These are phyloP conservation scores for Tetramorium alpestre DNA, from an alignment of 1,140 invertebrate genomes.

Conservation along the genomic window DNA sequence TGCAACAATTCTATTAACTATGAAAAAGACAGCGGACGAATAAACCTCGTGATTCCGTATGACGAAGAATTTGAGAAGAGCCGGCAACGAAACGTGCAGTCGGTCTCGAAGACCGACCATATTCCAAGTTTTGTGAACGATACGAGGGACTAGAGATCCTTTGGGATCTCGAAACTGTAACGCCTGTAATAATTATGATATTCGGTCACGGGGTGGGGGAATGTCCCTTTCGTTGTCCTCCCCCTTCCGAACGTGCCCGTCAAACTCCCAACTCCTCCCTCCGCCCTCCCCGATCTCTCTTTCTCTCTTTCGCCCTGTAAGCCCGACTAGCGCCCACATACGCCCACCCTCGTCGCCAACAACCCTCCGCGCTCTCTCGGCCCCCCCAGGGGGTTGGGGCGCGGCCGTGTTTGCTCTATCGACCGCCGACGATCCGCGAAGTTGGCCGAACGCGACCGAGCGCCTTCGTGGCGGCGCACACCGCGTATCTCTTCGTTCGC, in stretches of 20 bases:
- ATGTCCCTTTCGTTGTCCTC: slow-evolving; percentile 52
- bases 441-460: slow-evolving; percentile 81
- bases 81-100: background rate
- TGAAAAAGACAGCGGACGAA: background rate
- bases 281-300: slow-evolving; percentile 6
- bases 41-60: background rate
- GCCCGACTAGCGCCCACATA: slow-evolving; percentile 60
- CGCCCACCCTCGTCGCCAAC: slow-evolving; percentile 45
- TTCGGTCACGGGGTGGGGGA: slow-evolving; percentile 62
- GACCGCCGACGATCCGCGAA: slow-evolving; percentile 85
- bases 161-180: slow-evolving; percentile 68
- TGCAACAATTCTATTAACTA: background rate
- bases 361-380: slow-evolving; percentile 49
- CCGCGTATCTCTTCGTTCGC: slow-evolving; percentile 69
- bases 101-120: background rate
- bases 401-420: slow-evolving; percentile 86
- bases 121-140: slow-evolving; percentile 5
- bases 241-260: background rate
- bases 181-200: slow-evolving; percentile 82
- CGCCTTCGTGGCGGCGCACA: slow-evolving; percentile 72
- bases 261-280: background rate
- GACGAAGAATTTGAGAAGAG: background rate
- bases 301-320: slow-evolving; percentile 33
- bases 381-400: slow-evolving; percentile 84
- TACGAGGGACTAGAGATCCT: slow-evolving; percentile 52